These are phyloP conservation scores for Pandemis corylana DNA, from an alignment of 2,888 invertebrate genomes.

Conservation along the genomic window DNA sequence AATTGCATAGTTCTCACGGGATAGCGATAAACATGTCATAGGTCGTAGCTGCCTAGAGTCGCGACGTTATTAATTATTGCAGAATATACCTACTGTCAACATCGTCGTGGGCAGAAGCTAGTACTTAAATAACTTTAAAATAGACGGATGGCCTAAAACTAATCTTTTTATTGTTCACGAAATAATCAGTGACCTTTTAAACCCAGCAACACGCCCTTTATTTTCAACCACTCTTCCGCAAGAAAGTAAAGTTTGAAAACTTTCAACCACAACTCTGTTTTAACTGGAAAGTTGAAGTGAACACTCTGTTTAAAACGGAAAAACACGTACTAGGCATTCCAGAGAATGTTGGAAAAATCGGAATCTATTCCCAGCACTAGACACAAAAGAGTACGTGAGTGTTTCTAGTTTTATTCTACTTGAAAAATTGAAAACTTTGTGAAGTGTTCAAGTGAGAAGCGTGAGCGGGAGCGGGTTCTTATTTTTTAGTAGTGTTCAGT, in stretches of 20 bases:
- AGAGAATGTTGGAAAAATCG: constrained; percentile 28
- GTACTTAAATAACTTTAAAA: too few species aligned
- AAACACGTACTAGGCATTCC: constrained; percentile 15
- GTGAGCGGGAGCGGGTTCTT: neutral
- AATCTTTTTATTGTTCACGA: too few species aligned
- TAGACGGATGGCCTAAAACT: too few species aligned
- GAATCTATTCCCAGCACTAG: constrained; percentile 34
- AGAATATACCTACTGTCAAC: too few species aligned
- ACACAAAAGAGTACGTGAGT: constrained; percentile 36
- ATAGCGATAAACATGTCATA: too few species aligned
- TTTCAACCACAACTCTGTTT: neutral
- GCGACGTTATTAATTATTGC: too few species aligned
- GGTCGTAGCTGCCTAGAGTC: too few species aligned
- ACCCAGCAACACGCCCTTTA: neutral
- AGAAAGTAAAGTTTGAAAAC: neutral
- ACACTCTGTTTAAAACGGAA: neutral
- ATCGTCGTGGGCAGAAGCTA: too few species aligned
- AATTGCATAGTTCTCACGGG: too few species aligned
- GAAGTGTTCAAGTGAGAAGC: neutral
- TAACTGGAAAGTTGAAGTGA: neutral
- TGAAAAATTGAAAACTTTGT: constrained; percentile 25
- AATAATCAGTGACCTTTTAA: too few species aligned
- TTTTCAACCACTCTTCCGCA: neutral
- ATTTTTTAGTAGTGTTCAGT: neutral
- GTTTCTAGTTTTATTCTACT: constrained; percentile 25